These are phyloP conservation scores for Stegana nigrithorax DNA, from an alignment of 2,888 invertebrate genomes.

Conservation along the genomic window DNA sequence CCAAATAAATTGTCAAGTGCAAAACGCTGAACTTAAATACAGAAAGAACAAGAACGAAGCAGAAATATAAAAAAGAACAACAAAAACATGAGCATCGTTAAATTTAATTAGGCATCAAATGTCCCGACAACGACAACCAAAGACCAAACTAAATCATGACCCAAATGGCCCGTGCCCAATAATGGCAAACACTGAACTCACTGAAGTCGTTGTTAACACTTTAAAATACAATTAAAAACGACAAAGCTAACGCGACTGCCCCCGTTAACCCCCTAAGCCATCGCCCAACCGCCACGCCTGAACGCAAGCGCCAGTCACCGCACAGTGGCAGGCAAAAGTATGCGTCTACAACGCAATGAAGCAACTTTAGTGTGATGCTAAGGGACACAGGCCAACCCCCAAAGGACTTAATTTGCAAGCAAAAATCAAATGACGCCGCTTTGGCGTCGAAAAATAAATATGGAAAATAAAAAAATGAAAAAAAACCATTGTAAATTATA, in stretches of 20 bases:
- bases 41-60: background rate
- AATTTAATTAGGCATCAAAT: constrained; percentile 66
- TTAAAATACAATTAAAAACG: constrained; percentile 58
- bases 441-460: constrained; percentile 15
- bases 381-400: constrained; percentile 40
- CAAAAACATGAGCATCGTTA: too few relatives aligned
- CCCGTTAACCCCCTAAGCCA: background rate
- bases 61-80: too few relatives aligned
- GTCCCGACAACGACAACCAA: constrained; percentile 40
- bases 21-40: background rate
- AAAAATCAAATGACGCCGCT: constrained; percentile 18
- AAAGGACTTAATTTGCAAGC: constrained; percentile 53
- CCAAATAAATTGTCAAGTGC: constrained; percentile 5
- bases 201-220: constrained; percentile 36
- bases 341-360: constrained; percentile 12
- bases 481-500: too few relatives aligned
- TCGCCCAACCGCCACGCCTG: background rate
- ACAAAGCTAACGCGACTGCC: constrained; percentile 44
- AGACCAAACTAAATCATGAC: constrained; percentile 52
- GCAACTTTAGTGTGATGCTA: background rate
- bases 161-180: constrained; percentile 54
- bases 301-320: too few relatives aligned
- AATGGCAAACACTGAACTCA: constrained; percentile 14
- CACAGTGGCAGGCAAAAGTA: constrained; percentile 11
- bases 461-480: constrained; percentile 2